phyloP scores from a whole-genome alignment of 1,140 invertebrate species.

The Acromyrmex charruanus region DNA sequence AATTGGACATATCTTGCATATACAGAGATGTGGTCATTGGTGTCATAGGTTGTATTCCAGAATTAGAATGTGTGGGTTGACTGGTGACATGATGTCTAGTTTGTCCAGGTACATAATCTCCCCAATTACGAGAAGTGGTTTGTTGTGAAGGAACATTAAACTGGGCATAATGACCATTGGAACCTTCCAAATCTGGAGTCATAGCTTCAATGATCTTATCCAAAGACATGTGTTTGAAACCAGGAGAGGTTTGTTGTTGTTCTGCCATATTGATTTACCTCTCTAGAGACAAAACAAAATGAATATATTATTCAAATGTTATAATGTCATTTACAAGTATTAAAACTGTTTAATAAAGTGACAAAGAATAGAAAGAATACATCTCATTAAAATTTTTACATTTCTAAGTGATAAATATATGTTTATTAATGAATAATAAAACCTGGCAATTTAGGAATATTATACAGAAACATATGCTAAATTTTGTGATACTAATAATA shows the following conservation, averaged over 20 bases:
- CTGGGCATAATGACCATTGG: slow-evolving; percentile 88
- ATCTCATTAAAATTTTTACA: background rate
- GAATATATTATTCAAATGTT: background rate
- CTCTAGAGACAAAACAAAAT: slow-evolving; percentile 44
- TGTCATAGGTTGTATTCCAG: slow-evolving; percentile 78
- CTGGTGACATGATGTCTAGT: slow-evolving; percentile 76
- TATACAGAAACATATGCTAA: background rate
- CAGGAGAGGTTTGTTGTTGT: slow-evolving; percentile 78
- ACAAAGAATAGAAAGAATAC: background rate
- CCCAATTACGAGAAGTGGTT: slow-evolving; percentile 81
- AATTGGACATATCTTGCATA: slow-evolving; percentile 79
- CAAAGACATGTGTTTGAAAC: slow-evolving; percentile 84
- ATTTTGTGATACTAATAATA: background rate
- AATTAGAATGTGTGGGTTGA: slow-evolving; percentile 72
- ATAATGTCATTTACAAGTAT: background rate
- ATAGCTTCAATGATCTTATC: slow-evolving; percentile 89
- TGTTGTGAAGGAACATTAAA: slow-evolving; percentile 86
- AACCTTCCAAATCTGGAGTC: slow-evolving; percentile 88
- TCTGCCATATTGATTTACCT: slow-evolving; percentile 80
- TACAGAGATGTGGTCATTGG: slow-evolving; percentile 81
- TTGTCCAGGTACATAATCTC: slow-evolving; percentile 79
- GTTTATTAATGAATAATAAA: background rate
- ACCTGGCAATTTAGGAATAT: background rate
- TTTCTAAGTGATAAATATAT: background rate
- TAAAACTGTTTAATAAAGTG: background rate